Evolutionary conservation across 1,140 invertebrate genomes (phyloP), one percentile per base, ranked within the genome.

Genomic region (Drosophila mauritiana): DNA sequence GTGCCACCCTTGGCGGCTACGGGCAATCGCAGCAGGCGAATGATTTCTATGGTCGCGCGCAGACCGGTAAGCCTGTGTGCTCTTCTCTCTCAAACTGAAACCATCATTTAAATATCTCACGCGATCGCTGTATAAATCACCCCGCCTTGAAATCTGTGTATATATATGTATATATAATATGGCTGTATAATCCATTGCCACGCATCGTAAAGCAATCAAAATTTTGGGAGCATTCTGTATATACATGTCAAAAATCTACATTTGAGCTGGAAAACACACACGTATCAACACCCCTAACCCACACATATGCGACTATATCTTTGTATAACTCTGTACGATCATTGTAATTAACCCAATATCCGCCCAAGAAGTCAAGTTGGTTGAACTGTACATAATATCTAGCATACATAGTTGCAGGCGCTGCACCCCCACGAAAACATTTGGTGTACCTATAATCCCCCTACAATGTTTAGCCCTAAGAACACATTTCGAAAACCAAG

Each of bases 21-120:
- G 73, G 73, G 11, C 80, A 89, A 63, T 68, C 79, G 68, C 82
- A 84, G 70, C 46, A 77, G 58, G 48, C 88, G 65, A 91, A 91
- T 86, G 91, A 92, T 84, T 92, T 92, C 69, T 92, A 91, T 91
- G 88, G 88, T 92, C 91, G 90, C 68, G 73, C 76, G 51, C 90
- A 90, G 91, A 91, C 79, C 84, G 91, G 91, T 92, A 92, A 92
- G 91, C 85, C 85, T 75, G 81, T 65, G 85, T 83, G 85, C 84
- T 89, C 67, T 58, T 74, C 64, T 68, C 65, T 68, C 40, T 77
- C 70, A 61, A 61, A 45, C 55, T 62, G 52, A 58, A 17, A 39
- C 52, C 62, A 13, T 63, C 64, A 72, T 77, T 48, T 46, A 62
- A 67, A 67, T 27, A 11, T 63, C 27, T 68, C 58, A 68, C 64